These are phyloP conservation scores for Hylyphantes graminicola DNA, from an alignment of 1,140 invertebrate genomes.

Conservation along the genomic window DNA sequence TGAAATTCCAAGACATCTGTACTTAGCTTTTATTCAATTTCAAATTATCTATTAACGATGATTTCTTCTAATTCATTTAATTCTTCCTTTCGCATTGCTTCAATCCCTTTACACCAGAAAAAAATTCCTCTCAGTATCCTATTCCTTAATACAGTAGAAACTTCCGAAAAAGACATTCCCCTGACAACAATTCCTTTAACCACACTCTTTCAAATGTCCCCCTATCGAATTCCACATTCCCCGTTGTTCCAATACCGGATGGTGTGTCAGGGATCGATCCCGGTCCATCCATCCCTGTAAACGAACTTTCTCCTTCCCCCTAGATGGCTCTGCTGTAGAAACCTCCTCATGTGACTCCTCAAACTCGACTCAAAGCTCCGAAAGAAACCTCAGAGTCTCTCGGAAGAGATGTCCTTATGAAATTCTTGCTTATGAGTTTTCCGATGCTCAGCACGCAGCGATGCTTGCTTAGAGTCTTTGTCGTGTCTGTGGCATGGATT, in stretches of 20 bases:
- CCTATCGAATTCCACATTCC: conserved; percentile 25
- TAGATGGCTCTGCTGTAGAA: conserved; percentile 40
- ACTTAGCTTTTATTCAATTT: too few relatives aligned
- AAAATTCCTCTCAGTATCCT: too few relatives aligned
- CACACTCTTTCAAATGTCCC: conserved; percentile 2
- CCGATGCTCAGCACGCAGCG: conserved; percentile 5
- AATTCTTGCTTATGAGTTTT: too few relatives aligned
- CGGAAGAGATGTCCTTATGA: too few relatives aligned
- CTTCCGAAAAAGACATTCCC: not conserved
- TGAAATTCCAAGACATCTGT: too few relatives aligned
- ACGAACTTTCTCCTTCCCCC: conserved; percentile 21
- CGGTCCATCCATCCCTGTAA: not conserved
- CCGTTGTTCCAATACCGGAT: conserved; percentile 31
- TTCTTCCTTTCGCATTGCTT: too few relatives aligned
- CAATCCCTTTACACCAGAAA: too few relatives aligned
- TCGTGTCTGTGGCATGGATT: conserved; percentile 3
- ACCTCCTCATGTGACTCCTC: not conserved
- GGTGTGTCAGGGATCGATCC: conserved; percentile 26
- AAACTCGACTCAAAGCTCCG: not conserved
- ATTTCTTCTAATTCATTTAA: too few relatives aligned
- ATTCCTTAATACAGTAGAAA: not conserved
- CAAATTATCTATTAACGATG: too few relatives aligned
- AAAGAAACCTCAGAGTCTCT: conserved; percentile 14
- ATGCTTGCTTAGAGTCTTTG: conserved; percentile 4
- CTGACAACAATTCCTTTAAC: not conserved